phyloP scores from a whole-genome alignment of 2,888 invertebrate genomes.

The Dyspetes luteomarginatus region DNA sequence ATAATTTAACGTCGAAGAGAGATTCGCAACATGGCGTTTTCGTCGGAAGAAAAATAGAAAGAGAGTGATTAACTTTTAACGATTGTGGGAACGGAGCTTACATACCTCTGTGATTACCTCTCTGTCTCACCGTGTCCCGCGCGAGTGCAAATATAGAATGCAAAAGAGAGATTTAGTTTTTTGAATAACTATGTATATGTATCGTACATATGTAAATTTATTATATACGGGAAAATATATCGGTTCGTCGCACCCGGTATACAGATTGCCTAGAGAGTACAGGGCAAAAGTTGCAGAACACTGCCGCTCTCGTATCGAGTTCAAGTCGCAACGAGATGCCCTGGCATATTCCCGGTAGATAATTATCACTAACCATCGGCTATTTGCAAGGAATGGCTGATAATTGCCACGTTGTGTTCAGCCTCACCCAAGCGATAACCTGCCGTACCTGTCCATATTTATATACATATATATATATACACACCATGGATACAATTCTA shows the following conservation, averaged over 20 bases:
- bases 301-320: slow-evolving; percentile 42
- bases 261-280: slow-evolving; percentile 43
- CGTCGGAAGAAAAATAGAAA: slow-evolving; percentile 9
- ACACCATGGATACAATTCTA: slow-evolving; percentile 38
- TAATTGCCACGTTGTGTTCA: slow-evolving; percentile 83
- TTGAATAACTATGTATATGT: too few relatives aligned
- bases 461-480: slow-evolving; percentile 68
- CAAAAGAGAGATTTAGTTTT: neutral
- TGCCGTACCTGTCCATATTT: too few relatives aligned
- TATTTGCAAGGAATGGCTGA: slow-evolving; percentile 84
- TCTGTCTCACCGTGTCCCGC: slow-evolving; percentile 3
- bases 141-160: neutral
- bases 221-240: neutral
- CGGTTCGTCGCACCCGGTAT: slow-evolving; percentile 61
- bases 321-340: slow-evolving; percentile 78
- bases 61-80: slow-evolving; percentile 61
- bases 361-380: slow-evolving; percentile 84
- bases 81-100: slow-evolving; percentile 61
- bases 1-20: slow-evolving; percentile 40
- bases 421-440: slow-evolving; percentile 81
- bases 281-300: slow-evolving; percentile 32
- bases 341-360: slow-evolving; percentile 82
- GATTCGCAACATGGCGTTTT: neutral
- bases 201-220: too few relatives aligned
- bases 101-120: slow-evolving; percentile 57